Evolutionary conservation across 2,888 invertebrate species (phyloP), one percentile per base, ranked within the genome.

Genomic region (Heliconius charithonia): DNA sequence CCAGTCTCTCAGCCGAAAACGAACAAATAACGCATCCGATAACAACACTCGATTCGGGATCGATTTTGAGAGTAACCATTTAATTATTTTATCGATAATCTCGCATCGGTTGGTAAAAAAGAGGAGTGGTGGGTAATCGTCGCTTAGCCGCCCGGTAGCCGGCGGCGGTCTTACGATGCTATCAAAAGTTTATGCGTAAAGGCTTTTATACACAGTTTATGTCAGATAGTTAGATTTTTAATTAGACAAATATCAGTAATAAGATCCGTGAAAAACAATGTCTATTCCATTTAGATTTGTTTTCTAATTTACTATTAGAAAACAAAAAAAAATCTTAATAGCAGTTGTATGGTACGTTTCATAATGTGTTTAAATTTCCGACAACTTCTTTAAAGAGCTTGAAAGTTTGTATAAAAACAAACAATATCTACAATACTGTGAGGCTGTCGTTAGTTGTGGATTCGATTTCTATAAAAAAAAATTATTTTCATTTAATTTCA

Each of bases 81-180:
- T 95, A 95, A 95, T 95, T 95, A 95, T 95, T 94, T 94, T 93
- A 95, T 95, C 95, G 95, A 93, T 95, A 94, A 95, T 95, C 94
- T 95, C 87, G 92, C 92, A 91, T 93, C 89, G 88, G 89, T 83
- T 87, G 89, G 87, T 89, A 90, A 94, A 94, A 90, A 94, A 94
- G 90, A 93, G 84, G 89, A 93, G 91, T 83, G 86, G 84, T 85
- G 88, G 91, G 94, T 94, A 94, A 94, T 94, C 93, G 94, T 92
- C 94, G 94, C 94, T 94, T 92, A 93, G 92, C 86, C 90, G 94
- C 94, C 93, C 94, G 91, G 94, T 94, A 94, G 94, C 94, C 94
- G 92, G 86, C 91, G 94, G 94, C 94, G 91, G 88, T 85, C 86
- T 89, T 86, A 86, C 93, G 94, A 95, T 94, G 90, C 93, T 94